These are phyloP conservation scores for Cyrtodaria siliqua DNA, from an alignment of 2,888 invertebrate genomes.

Conservation along the genomic window DNA sequence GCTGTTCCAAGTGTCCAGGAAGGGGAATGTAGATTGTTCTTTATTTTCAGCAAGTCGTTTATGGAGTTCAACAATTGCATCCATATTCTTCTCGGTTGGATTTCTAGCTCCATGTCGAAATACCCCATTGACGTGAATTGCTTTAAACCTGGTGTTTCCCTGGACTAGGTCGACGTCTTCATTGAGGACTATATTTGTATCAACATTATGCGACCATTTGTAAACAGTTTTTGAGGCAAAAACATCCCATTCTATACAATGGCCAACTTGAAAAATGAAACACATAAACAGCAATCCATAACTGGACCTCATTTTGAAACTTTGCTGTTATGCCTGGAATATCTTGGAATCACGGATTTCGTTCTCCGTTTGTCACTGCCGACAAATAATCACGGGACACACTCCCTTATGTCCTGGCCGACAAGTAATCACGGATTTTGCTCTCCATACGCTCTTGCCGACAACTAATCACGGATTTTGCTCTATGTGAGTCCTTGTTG, in stretches of 20 bases:
- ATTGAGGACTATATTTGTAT: not conserved
- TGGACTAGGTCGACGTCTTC: not conserved
- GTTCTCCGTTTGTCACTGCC: too few species aligned
- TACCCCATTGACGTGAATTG: conserved; percentile 46
- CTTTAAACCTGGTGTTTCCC: conserved; percentile 18
- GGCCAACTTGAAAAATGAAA: not conserved
- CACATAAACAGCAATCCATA: too few species aligned
- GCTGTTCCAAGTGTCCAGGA: conserved; percentile 36
- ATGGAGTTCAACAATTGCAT: conserved; percentile 32
- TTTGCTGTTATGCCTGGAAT: too few species aligned
- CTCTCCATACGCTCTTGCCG: too few species aligned
- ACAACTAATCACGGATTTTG: too few species aligned
- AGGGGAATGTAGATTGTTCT: conserved; percentile 8
- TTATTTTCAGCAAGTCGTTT: conserved; percentile 24
- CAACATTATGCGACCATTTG: conserved; percentile 36
- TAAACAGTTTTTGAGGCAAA: conserved; percentile 54
- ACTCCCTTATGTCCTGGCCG: too few species aligned
- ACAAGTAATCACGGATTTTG: too few species aligned
- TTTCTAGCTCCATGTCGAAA: conserved; percentile 48
- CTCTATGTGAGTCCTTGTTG: too few species aligned
- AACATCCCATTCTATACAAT: conserved; percentile 32
- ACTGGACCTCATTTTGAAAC: too few species aligned
- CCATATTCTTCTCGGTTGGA: conserved; percentile 34
- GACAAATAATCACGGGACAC: too few species aligned
- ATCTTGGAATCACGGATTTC: too few species aligned